These are phyloP conservation scores for Chroicocephalus ridibundus DNA, from an alignment of 2,113 vertebrate genomes.

Conservation along the genomic window DNA sequence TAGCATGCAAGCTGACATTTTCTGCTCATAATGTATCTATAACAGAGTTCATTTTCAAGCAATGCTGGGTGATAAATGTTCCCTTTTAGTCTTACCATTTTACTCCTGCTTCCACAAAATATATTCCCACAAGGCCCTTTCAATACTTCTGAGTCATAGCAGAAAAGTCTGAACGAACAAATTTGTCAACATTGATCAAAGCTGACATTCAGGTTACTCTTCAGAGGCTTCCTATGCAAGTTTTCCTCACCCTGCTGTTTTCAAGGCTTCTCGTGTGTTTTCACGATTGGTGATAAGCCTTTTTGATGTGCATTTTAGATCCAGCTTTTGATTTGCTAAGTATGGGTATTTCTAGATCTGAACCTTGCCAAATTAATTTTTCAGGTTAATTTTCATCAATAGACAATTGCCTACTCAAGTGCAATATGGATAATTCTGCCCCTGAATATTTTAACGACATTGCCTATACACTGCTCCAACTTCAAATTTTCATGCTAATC, in stretches of 20 bases:
- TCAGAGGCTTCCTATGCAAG: background rate
- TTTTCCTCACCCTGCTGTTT: background rate
- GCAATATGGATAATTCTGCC: background rate
- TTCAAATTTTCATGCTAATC: background rate
- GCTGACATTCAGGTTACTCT: slow-evolving; percentile 14
- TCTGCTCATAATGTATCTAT: background rate
- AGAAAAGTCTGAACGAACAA: background rate
- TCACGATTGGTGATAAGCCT: background rate
- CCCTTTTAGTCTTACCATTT: background rate
- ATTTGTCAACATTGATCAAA: slow-evolving; percentile 42
- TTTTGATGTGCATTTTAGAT: background rate
- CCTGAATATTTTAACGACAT: background rate
- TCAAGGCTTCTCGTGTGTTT: background rate
- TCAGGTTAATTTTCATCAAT: slow-evolving; percentile 17
- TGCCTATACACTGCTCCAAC: background rate
- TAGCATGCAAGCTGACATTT: background rate
- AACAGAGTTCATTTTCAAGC: background rate
- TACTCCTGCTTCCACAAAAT: background rate
- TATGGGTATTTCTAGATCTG: background rate
- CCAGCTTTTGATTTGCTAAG: background rate
- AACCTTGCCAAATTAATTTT: slow-evolving; percentile 35
- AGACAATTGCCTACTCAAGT: background rate
- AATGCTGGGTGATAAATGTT: background rate
- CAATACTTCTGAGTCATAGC: background rate
- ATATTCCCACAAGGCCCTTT: background rate